Conservation (phyloP, 2,888 invertebrate genomes). For the Agriopis aurantiaria region DNA sequence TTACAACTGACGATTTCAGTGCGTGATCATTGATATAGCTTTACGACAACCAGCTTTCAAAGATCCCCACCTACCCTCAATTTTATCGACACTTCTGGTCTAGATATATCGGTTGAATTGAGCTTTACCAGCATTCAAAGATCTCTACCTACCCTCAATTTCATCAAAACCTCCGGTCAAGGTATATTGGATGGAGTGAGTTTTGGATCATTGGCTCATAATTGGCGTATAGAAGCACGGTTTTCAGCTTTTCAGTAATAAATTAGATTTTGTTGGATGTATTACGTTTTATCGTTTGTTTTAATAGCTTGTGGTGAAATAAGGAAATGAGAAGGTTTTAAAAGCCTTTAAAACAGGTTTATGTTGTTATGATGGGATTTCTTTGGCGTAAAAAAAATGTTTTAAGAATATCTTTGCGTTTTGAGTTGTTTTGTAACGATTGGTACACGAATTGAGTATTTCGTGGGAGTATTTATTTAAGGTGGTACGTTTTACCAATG, state of each 20-base stretch:
- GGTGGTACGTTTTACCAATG: too few species aligned
- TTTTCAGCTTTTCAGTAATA: constrained; percentile 34
- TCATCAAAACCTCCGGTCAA: constrained; percentile 3
- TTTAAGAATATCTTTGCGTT: not conserved
- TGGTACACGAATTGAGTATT: not conserved
- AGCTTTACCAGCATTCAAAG: not conserved
- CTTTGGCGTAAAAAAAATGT: constrained; percentile 16
- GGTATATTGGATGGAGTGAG: constrained; percentile 2
- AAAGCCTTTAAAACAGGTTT: constrained; percentile 31
- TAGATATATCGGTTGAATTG: constrained; percentile 6
- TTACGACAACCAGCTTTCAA: constrained; percentile 10
- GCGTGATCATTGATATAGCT: constrained; percentile 32
- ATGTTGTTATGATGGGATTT: constrained; percentile 23
- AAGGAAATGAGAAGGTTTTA: constrained; percentile 43
- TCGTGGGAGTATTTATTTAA: not conserved
- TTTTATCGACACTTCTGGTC: not conserved
- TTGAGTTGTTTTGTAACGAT: not conserved
- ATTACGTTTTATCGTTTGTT: constrained; percentile 40
- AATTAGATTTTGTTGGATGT: constrained; percentile 40
- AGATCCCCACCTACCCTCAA: constrained; percentile 5
- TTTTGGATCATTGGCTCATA: constrained; percentile 23
- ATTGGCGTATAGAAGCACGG: constrained; percentile 29
- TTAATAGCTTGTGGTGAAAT: constrained; percentile 37
- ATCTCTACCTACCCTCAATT: constrained; percentile 3
- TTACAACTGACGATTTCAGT: constrained; percentile 35